phyloP scores from a whole-genome alignment of 2,888 invertebrate genomes.

The Amorpha juglandis region DNA sequence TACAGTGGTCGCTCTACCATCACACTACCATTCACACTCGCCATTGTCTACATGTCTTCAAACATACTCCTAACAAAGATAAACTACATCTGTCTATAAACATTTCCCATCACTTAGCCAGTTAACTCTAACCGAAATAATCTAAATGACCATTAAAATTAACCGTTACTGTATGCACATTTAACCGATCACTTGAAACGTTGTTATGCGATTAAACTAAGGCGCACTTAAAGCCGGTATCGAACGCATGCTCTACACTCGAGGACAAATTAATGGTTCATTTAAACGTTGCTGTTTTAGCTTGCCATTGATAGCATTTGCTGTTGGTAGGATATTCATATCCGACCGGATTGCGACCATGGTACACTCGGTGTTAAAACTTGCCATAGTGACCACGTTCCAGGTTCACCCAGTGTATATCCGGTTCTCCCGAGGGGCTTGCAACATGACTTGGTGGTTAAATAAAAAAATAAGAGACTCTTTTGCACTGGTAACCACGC shows the following conservation, averaged over 20 bases:
- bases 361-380: too few species aligned
- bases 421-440: too few species aligned
- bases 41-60: too few species aligned
- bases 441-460: too few species aligned
- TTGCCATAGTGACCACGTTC: too few species aligned
- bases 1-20: too few species aligned
- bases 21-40: too few species aligned
- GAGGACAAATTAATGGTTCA: slow-evolving; percentile 10
- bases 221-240: slow-evolving; percentile 18
- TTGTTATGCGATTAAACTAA: slow-evolving; percentile 23
- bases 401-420: too few species aligned
- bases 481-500: too few species aligned
- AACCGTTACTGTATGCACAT: slow-evolving; percentile 35
- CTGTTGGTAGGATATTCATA: too few species aligned
- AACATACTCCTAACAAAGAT: background rate
- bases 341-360: too few species aligned
- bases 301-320: background rate
- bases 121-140: slow-evolving; percentile 1
- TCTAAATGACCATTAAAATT: slow-evolving; percentile 35
- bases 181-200: slow-evolving; percentile 24
- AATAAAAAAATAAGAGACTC: too few species aligned
- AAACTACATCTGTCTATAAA: slow-evolving; percentile 6
- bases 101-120: slow-evolving; percentile 3
- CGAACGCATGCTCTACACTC: slow-evolving; percentile 8
- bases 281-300: background rate